Base-by-base conservation (phyloP, 2,113 vertebrate genomes). In the Hymenochirus boettgeri region DNA sequence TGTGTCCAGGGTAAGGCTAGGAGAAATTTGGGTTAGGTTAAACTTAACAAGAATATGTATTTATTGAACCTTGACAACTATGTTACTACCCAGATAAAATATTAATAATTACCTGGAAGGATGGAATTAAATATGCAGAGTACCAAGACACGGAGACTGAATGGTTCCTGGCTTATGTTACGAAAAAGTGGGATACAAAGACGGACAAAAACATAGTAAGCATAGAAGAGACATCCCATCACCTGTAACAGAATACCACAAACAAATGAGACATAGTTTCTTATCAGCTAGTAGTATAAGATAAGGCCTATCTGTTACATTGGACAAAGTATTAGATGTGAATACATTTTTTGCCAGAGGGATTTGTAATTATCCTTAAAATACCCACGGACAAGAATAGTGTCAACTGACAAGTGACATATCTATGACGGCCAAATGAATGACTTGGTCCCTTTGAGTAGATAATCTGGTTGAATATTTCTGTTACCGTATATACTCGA, bases 51-150 rank as follows among this genome's bases (percentile, higher is more conserved):
- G n/a, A n/a, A n/a, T n/a, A n/a, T n/a, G n/a, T n/a, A n/a, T n/a
- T n/a, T n/a, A n/a, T n/a, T n/a, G n/a, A n/a, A n/a, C n/a, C n/a
- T n/a, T n/a, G n/a, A n/a, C n/a, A n/a, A n/a, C n/a, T n/a, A n/a
- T n/a, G n/a, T n/a, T n/a, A n/a, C n/a, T 10, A 35, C n/a, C n/a
- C n/a, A n/a, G n/a, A n/a, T n/a, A n/a, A n/a, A n/a, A n/a, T 13
- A 42, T 8, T 5, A 48, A 1, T n/a, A 45, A 27, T 70, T 71
- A 98, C 96, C 94, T 86, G 96, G 96, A 52, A 98, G 82, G 72
- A 98, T 97, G 73, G 92, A 98, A 76, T 94, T 97, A 77, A 99
- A 99, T 31, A 99, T 82, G 63, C 93, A 92, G 2, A 99, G 91
- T 52, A 98, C 92, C 80, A 95, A 85, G 65, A 91, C 86, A 21